A percentile compares a stretch with the other conserved stretches of the same genome.
Conservation (phyloP, 35 echinoderm and acorn worm genomes). For the Anneissia japonica region DNA sequence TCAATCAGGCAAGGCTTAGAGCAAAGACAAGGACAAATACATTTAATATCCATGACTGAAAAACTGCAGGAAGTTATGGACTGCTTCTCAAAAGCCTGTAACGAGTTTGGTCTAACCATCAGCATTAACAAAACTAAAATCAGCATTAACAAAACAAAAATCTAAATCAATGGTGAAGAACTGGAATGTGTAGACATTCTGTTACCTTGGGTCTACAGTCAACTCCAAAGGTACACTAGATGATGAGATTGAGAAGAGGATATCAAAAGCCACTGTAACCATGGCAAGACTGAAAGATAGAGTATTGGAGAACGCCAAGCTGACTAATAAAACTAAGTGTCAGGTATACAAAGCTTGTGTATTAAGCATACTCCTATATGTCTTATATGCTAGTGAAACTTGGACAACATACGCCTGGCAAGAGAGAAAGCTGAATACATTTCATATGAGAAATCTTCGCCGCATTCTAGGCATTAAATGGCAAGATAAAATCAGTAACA, state of each 20-base stretch:
- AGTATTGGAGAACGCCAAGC: constrained; percentile 41
- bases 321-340: constrained; percentile 3
- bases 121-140: constrained; percentile 4
- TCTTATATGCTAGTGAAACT: not conserved
- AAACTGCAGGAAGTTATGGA: too few species aligned
- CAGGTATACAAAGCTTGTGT: not conserved
- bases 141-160: not conserved
- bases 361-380: constrained; percentile 4
- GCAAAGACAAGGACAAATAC: too few species aligned
- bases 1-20: too few species aligned
- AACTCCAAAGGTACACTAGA: not conserved
- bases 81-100: too few species aligned
- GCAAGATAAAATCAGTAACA: constrained; percentile 15
- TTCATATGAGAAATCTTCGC: constrained; percentile 14
- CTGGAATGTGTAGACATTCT: constrained; percentile 4
- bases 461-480: constrained; percentile 17
- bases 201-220: constrained; percentile 13
- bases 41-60: too few species aligned
- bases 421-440: constrained; percentile 7
- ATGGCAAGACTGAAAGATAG: constrained; percentile 32
- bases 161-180: not conserved
- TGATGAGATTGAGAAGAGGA: constrained; percentile 24
- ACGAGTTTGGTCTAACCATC: too few species aligned
- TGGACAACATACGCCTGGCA: constrained; percentile 16
- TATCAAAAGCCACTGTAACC: constrained; percentile 5